phyloP scores from a whole-genome alignment of 2,888 invertebrate species.

The Adineta ricciae region DNA sequence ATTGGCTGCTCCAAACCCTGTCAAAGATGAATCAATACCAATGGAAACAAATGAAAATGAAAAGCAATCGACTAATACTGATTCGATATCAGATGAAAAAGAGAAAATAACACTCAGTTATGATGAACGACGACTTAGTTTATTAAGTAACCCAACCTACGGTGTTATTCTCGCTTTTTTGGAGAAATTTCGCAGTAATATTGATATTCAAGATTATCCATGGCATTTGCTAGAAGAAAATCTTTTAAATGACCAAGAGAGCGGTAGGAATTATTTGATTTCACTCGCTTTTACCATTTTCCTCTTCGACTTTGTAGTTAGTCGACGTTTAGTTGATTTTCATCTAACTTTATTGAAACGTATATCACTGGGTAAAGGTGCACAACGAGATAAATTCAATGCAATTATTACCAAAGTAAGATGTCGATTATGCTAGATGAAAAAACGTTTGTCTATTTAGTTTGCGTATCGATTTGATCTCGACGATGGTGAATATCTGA shows the following conservation, averaged over 20 bases:
- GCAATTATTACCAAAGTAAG: not conserved
- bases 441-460: not conserved
- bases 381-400: not conserved
- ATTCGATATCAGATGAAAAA: not conserved
- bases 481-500: constrained; percentile 4
- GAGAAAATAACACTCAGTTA: not conserved
- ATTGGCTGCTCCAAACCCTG: not conserved
- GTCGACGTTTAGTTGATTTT: constrained; percentile 19
- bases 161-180: constrained; percentile 8
- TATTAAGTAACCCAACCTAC: not conserved
- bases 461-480: constrained; percentile 13
- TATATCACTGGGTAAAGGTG: constrained; percentile 3
- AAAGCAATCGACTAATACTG: not conserved
- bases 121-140: not conserved
- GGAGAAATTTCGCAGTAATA: not conserved
- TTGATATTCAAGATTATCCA: constrained; percentile 14
- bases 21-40: not conserved
- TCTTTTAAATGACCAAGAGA: not conserved
- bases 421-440: not conserved
- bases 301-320: not conserved
- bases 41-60: not conserved
- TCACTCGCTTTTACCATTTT: not conserved
- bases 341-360: constrained; percentile 6
- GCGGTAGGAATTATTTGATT: not conserved
- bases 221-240: not conserved